Base-by-base conservation (phyloP, 2,113 vertebrate genomes). In the Microcebus jonahi region DNA sequence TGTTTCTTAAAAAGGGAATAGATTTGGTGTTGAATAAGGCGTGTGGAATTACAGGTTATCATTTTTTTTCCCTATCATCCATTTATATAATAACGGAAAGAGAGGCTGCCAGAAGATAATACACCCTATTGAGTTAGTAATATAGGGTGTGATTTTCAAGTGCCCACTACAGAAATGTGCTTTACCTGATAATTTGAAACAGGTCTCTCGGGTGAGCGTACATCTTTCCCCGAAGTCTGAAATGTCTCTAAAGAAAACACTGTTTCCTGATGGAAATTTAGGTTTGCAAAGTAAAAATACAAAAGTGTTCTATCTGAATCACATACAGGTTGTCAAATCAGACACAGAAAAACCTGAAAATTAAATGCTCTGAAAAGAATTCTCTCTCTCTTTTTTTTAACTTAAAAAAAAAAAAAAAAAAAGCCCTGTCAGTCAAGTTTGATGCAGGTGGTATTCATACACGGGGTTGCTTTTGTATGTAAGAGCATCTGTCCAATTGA, bases 401-500 rank as follows among this genome's bases (percentile, higher is more conserved):
- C 61, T 86, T 81, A 36, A 70, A n/a, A 27, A 65, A 21, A 27
- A n/a, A n/a, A n/a, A 65, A 20, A 57, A 81, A 36, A 73, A 81
- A 87, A 67, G 42, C 45, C 39, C 77, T 96, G 84, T 76, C 95
- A 97, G 61, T 97, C 97, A 84, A 92, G 17, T 93, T 97, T 75
- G 91, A 88, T 67, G 61, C 0, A 18, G 80, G 68, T 50, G 84
- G 89, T 87, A 94, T 84, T 97, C 91, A 71, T 36, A 34, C 29
- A 84, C 65, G 57, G 25, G 5, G 10, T 53, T 18, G 88, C 95
- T 95, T 97, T 97, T 96, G 75, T 94, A 18, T 83, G 31, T 93
- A 83, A 85, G 81, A 98, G 91, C 92, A 82, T 96, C 96, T 97
- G 97, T 95, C 97, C 95, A 91, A 91, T 83, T 82, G 94, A 97